Evolutionary conservation across 1,140 invertebrate species (phyloP).

Genomic region (Hylaeus volcanicus): DNA sequence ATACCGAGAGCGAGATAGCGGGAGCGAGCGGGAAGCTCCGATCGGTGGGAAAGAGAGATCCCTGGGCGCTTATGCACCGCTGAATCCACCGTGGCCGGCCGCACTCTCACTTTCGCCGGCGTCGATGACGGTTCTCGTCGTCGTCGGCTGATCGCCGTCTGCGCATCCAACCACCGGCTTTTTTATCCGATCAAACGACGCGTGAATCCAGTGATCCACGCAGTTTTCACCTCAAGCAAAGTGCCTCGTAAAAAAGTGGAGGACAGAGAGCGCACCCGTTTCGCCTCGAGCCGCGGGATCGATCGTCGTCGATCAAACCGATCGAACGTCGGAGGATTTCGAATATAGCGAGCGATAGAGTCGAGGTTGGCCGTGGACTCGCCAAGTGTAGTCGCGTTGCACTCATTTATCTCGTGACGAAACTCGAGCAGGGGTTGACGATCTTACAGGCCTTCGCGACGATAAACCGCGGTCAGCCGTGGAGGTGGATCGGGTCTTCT

Average conservation of each 20-base stretch:
- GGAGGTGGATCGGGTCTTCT: conserved; percentile 35
- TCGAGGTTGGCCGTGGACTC: neutral
- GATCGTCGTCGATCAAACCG: conserved; percentile 16
- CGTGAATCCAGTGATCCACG: conserved; percentile 21
- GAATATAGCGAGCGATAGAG: neutral
- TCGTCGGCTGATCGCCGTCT: conserved; percentile 63
- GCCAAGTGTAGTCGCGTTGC: conserved; percentile 16
- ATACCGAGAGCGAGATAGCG: conserved; percentile 16
- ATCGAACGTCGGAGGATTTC: neutral
- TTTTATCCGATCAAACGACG: conserved; percentile 12
- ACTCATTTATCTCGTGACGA: conserved; percentile 43
- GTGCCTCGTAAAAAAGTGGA: neutral
- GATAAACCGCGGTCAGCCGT: conserved; percentile 48
- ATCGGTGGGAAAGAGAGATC: conserved; percentile 49
- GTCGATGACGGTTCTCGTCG: conserved; percentile 72
- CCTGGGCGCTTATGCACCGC: conserved; percentile 58
- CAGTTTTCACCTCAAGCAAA: conserved; percentile 6
- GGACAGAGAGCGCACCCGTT: conserved; percentile 17
- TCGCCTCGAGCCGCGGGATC: conserved; percentile 16
- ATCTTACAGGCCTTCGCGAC: conserved; percentile 47
- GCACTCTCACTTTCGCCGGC: conserved; percentile 79
- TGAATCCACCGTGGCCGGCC: conserved; percentile 54
- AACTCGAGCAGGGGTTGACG: conserved; percentile 54
- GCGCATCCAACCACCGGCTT: conserved; percentile 46
- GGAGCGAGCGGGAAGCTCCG: conserved; percentile 13